Evolutionary conservation across 1,140 invertebrate genomes (phyloP), one percentile per base, ranked within the genome.

Genomic region (Euwallacea fornicatus): DNA sequence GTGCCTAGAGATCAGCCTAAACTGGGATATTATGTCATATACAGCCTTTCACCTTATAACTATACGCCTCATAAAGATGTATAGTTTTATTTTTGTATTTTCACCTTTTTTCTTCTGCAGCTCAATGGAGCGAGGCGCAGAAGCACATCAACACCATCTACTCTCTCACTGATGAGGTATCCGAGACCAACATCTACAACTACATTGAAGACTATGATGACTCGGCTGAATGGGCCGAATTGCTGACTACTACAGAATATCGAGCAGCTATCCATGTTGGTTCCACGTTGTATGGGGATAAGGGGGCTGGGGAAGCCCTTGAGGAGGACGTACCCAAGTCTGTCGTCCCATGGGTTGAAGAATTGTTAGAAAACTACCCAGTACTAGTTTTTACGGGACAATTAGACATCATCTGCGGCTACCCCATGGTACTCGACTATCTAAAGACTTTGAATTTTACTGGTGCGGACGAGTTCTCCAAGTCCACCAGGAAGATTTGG

Each of bases 371-470:
- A 56, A 76, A 88, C 72, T 93, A 92, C 78, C 83, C 84, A 80
- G 85, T 91, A 2, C 74, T 92, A 43, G 84, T 91, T 72, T 95
- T 93, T 80, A 94, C 89, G 78, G 93, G 93, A 7, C 92, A 95
- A 79, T 81, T 95, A 62, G 93, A 96, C 80, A 89, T 95, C 53
- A 93, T 95, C 65, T 88, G 93, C 7, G 89, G 92, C 0, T 93
- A 93, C 77, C 89, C 92, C 9, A 82, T 91, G 7, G 93, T 92
- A 0, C 87, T 88, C 74, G 88, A 88, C 73, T 93, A 89, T 79
- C 75, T 94, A 9, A 78, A 80, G 59, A 83, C 87, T 44, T 77
- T 94, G 0, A 77, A 88, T 7, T 94, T 91, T 87, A 79, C 81
- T 15, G 85, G 85, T 2, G 81, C 86, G 0, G 80, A 85, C 6